Base-by-base conservation (phyloP, 1,140 invertebrate genomes). In the Sitobion miscanthi region DNA sequence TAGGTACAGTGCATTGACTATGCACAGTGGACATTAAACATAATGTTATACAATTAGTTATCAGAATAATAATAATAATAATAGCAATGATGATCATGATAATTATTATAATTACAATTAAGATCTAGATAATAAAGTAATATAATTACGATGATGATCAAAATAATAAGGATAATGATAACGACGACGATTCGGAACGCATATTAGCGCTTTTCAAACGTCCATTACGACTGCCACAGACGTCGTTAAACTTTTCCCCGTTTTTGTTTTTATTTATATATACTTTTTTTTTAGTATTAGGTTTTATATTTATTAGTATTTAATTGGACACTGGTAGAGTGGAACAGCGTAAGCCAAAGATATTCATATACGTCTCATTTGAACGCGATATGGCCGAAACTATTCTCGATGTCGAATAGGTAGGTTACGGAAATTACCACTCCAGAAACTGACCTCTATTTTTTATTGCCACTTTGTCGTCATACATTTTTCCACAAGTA, bases 181-280 rank as follows among this genome's bases (percentile, higher is more conserved):
- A 83, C 23, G 38, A 83, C 38, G 38, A 42, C 23, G 38, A 83
- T 83, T 38, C 7, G 62, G 30, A n/a, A 69, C 62, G 25, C 11
- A 35, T 77, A 77, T 77, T n/a, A 77, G n/a, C 62, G 62, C 62
- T 77, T 77, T n/a, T 30, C 11, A 35, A 77, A 77, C 11, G 62
- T 77, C 62, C 30, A n/a, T 77, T 77, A 77, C 30, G 62, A n/a
- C 30, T 62, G 30, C 62, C 62, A 69, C 62, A 30, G 62, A 69
- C 30, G 30, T 69, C 62, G 30, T 69, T 69, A 69, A 30, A 69
- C 62, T 69, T 69, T 69, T n/a, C 62, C 11, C 62, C 30, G 30
- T n/a, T 69, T 62, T 69, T 69, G 62, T 69, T 69, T 69, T 69
- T n/a, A 69, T 69, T 69, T 69, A 69, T 69, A 83, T 83, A 83